Evolutionary conservation across 2,797 vertebrate species (phyloP).

Genomic region (Vespertilio murinus): DNA sequence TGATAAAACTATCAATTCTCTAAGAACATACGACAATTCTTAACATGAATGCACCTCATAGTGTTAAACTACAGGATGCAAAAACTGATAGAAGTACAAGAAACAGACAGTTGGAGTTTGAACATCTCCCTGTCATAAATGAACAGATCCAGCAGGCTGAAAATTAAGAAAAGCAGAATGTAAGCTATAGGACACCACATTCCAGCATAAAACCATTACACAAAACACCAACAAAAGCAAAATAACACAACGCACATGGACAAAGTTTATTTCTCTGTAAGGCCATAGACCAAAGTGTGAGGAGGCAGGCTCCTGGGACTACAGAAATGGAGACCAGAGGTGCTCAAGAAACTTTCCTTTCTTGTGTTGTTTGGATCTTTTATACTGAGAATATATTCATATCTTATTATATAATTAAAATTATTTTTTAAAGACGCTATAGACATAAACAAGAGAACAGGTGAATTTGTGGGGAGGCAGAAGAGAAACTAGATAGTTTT

Average conservation of each 20-base stretch:
- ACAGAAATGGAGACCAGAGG: neutral
- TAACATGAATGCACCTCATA: neutral
- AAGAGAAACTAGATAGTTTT: neutral
- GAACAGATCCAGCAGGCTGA: neutral
- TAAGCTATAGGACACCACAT: neutral
- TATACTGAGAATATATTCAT: neutral
- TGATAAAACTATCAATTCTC: neutral
- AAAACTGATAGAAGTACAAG: neutral
- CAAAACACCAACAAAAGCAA: neutral
- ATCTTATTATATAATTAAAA: neutral
- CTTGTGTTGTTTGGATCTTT: neutral
- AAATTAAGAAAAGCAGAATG: neutral
- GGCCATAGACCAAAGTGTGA: neutral
- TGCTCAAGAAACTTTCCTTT: neutral
- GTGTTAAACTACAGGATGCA: neutral
- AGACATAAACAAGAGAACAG: neutral
- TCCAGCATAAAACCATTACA: neutral
- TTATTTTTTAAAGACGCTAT: constrained; percentile 3
- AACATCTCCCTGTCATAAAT: neutral
- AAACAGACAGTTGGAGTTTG: neutral
- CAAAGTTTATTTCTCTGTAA: neutral
- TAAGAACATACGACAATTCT: neutral
- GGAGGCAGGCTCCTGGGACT: neutral
- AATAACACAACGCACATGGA: neutral
- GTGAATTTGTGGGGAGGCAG: neutral